Conservation (phyloP, 2,113 vertebrate genomes). For the Prunella himalayana region DNA sequence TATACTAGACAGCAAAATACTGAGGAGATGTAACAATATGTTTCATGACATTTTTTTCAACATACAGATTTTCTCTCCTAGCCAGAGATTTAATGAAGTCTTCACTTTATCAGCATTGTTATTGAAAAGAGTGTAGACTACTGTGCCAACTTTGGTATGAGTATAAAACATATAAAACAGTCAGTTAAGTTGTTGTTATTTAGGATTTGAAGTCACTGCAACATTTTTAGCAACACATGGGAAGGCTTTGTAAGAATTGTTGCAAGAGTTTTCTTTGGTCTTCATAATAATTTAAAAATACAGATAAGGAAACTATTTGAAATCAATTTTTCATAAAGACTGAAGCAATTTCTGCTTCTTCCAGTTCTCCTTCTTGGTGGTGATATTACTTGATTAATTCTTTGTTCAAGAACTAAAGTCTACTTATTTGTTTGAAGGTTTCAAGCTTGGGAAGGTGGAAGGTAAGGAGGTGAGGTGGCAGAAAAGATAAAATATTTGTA, state of each 20-base stretch:
- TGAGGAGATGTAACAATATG: neutral
- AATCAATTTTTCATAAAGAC: neutral
- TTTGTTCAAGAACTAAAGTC: neutral
- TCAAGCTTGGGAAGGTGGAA: neutral
- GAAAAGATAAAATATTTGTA: neutral
- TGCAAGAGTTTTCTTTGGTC: neutral
- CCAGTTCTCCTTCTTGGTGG: neutral
- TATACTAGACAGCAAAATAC: neutral
- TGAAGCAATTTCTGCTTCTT: neutral
- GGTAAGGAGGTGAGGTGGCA: fast-evolving
- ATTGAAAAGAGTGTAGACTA: neutral
- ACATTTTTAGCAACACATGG: fast-evolving
- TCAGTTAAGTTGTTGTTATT: neutral
- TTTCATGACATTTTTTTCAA: neutral
- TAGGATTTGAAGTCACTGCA: neutral
- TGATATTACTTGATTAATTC: neutral
- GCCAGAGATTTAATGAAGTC: neutral
- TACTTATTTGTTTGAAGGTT: neutral
- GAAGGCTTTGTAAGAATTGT: neutral
- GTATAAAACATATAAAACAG: neutral
- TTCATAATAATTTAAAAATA: neutral
- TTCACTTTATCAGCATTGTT: neutral
- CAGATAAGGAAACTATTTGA: neutral
- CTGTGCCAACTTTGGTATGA: neutral
- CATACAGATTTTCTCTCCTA: neutral